A percentile compares a stretch with the other conserved stretches of the same genome.
phyloP scores from a whole-genome alignment of 2,113 vertebrate genomes.

The Scopus umbretta region DNA sequence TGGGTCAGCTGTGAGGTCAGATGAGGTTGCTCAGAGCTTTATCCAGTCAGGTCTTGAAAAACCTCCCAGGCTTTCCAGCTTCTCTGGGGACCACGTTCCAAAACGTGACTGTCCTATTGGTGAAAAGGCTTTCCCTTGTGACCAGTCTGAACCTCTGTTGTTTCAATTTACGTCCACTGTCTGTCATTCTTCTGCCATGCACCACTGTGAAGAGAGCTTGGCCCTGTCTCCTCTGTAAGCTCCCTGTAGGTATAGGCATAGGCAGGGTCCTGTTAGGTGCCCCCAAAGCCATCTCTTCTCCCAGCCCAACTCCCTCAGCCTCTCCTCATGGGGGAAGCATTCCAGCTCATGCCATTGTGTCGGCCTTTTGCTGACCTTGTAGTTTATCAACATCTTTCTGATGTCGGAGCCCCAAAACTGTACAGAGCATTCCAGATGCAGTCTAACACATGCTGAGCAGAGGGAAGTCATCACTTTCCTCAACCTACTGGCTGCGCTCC shows the following conservation, averaged over 20 bases:
- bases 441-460: background rate
- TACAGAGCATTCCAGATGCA: background rate
- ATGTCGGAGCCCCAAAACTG: background rate
- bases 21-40: background rate
- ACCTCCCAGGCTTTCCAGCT: background rate
- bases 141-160: background rate
- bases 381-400: background rate
- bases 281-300: background rate
- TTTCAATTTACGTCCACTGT: background rate
- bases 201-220: background rate
- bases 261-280: background rate
- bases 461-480: background rate
- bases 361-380: background rate
- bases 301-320: background rate
- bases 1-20: background rate
- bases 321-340: background rate
- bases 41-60: background rate
- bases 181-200: background rate
- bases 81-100: background rate
- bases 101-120: background rate
- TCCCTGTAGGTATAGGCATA: accelerated
- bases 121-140: background rate
- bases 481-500: accelerated
- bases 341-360: background rate
- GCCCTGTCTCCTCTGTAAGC: background rate